Evolutionary conservation across 2,888 invertebrate genomes (phyloP).

Genomic region (Seladonia tumulorum): DNA sequence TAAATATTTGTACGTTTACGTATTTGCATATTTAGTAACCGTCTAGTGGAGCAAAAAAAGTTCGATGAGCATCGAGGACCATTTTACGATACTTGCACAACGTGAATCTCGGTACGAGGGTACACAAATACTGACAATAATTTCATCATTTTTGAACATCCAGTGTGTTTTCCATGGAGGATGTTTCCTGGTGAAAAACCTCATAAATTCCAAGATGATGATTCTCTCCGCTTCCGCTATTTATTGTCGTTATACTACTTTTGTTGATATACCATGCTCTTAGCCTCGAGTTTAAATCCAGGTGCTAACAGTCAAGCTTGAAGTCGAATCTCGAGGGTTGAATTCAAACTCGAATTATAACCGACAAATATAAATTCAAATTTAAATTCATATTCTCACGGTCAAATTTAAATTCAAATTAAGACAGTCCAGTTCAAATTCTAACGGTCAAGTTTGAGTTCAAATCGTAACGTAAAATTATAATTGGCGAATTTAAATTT

Average conservation of each 20-base stretch:
- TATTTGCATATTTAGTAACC: conserved; percentile 38
- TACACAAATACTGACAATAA: conserved; percentile 31
- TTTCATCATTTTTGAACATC: conserved; percentile 43
- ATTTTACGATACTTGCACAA: conserved; percentile 23
- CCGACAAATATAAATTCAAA: neutral
- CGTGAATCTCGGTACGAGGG: conserved; percentile 45
- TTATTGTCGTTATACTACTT: neutral
- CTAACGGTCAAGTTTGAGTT: neutral
- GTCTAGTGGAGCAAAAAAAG: conserved; percentile 20
- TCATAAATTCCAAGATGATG: neutral
- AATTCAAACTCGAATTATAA: neutral
- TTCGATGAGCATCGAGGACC: conserved; percentile 8
- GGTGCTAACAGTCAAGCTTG: neutral
- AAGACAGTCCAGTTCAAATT: neutral
- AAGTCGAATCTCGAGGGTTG: neutral
- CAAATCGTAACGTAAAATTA: neutral
- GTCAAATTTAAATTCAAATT: too few species aligned
- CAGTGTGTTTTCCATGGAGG: neutral
- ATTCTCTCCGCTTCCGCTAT: neutral
- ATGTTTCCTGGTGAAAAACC: neutral
- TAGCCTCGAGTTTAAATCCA: neutral
- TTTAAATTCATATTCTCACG: too few species aligned
- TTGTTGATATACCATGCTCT: neutral
- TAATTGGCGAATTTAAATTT: neutral
- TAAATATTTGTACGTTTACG: conserved; percentile 22